A percentile compares a stretch with the other conserved stretches of the same genome.
Evolutionary conservation across 2,888 invertebrate genomes (phyloP).

Genomic region (Athrips mouffetella): DNA sequence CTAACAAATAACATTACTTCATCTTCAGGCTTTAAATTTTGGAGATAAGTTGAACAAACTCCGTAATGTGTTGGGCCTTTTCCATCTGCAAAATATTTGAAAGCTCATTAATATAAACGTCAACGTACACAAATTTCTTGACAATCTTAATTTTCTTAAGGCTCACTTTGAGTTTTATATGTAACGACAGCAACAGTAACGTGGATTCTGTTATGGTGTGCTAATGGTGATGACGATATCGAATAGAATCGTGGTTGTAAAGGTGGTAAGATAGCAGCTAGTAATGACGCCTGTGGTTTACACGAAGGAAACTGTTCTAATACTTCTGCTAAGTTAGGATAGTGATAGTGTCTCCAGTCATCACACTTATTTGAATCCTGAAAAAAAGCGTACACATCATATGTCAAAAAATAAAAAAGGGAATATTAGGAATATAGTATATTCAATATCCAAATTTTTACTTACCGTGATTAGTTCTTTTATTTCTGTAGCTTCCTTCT

Average conservation of each 20-base stretch:
- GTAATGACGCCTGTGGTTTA: conserved; percentile 86
- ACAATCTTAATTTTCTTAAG: background rate
- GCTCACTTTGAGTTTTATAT: conserved; percentile 87
- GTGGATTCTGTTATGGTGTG: conserved; percentile 87
- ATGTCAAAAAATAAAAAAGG: background rate
- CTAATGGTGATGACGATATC: conserved; percentile 91
- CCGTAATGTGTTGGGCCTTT: conserved; percentile 90
- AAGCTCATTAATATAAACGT: background rate
- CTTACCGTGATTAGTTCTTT: conserved; percentile 85
- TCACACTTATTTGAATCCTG: conserved; percentile 93
- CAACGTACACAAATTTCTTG: background rate
- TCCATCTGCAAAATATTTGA: conserved; percentile 82
- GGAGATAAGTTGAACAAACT: conserved; percentile 94
- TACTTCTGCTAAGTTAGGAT: conserved; percentile 92
- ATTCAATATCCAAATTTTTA: background rate
- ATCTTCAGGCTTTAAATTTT: conserved; percentile 81
- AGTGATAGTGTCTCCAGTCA: conserved; percentile 92
- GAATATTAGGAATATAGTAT: background rate
- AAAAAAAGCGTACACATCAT: conserved; percentile 20
- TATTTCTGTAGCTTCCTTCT: conserved; percentile 83
- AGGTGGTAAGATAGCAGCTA: conserved; percentile 88
- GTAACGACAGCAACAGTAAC: conserved; percentile 94
- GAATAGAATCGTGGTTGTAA: conserved; percentile 96
- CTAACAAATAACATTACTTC: conserved; percentile 86
- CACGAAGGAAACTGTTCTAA: conserved; percentile 92